Percentiles rank a stretch among this genome's conserved stretches.
These are phyloP conservation scores for Daphoenositta chrysoptera DNA, from an alignment of 2,113 vertebrate genomes.

Conservation along the genomic window DNA sequence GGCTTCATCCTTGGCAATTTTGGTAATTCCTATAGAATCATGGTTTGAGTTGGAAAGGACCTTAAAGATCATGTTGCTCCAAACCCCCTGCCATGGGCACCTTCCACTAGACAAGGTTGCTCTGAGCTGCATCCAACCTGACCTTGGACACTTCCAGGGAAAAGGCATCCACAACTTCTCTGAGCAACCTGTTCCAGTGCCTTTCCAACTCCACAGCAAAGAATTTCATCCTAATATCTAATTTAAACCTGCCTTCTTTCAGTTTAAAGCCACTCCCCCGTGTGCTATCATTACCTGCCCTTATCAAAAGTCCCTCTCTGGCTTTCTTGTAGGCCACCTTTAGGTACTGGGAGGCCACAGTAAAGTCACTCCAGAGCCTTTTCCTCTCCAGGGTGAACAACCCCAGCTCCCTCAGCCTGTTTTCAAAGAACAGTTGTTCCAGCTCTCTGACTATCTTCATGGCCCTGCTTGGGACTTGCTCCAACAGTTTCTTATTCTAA, in stretches of 20 bases:
- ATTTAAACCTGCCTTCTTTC: not conserved
- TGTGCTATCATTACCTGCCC: not conserved
- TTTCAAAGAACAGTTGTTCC: not conserved
- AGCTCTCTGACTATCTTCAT: not conserved
- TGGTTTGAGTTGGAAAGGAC: not conserved
- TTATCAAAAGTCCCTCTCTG: not conserved
- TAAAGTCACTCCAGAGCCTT: not conserved
- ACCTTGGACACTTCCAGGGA: not conserved
- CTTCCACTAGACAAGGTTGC: not conserved
- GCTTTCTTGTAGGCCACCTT: not conserved
- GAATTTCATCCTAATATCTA: not conserved
- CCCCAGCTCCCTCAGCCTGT: not conserved
- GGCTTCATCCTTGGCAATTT: not conserved
- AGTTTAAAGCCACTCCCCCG: not conserved
- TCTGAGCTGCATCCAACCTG: not conserved
- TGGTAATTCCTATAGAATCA: not conserved
- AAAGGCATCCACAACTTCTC: not conserved
- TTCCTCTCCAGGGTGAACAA: not conserved
- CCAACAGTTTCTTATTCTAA: not conserved
- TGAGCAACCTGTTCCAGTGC: not conserved
- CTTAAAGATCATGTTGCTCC: not conserved
- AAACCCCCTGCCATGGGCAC: not conserved
- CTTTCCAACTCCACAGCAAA: not conserved
- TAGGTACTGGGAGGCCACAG: not conserved
- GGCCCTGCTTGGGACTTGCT: not conserved